Base-by-base conservation (phyloP, 1,140 invertebrate species). In the Lethocerus indicus region DNA sequence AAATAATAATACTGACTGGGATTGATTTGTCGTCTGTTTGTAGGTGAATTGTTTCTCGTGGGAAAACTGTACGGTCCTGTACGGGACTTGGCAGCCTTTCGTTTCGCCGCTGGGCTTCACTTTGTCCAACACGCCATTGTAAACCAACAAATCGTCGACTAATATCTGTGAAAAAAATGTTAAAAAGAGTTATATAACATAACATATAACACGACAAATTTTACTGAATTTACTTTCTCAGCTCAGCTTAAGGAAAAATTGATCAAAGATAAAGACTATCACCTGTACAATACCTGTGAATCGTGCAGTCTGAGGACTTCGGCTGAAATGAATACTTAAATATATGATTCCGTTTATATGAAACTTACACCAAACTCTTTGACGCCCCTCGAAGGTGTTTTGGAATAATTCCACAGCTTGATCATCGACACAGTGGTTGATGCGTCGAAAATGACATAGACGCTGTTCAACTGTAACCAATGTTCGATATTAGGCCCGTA, bases 351-450 rank as follows among this genome's bases (percentile, higher is more conserved):
- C n/a, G n/a, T n/a, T n/a, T n/a, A n/a, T n/a, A 29, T 54, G 51
- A 47, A 49, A 55, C 66, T 68, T 64, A 87, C 83, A 42, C 75
- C 81, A 67, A 87, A 83, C 64, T 89, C 83, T 64, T 83, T 84
- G 5, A 86, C 78, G 29, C 81, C 83, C 61, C 85, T 69, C 18
- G 60, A 64, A 2, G 79, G 72, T 29, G 80, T 85, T 66, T 89
- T 88, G 18, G 74, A 74, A 64, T 89, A 89, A 67, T 88, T 89
- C 82, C 82, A 88, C 53, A 89, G 68, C 60, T 81, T 81, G 29
- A 89, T 77, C 61, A 75, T 74, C 5, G 80, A 83, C 6, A 89
- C 68, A 21, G 70, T 73, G 0, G 81, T 73, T 7, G 81, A 81
- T 23, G 69, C 61, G 61, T 87, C 82, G 64, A 88, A 85, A 42